A percentile compares a stretch with the other conserved stretches of the same genome.
Evolutionary conservation across 2,113 vertebrate species (phyloP).

Genomic region (Chiloscyllium plagiosum): DNA sequence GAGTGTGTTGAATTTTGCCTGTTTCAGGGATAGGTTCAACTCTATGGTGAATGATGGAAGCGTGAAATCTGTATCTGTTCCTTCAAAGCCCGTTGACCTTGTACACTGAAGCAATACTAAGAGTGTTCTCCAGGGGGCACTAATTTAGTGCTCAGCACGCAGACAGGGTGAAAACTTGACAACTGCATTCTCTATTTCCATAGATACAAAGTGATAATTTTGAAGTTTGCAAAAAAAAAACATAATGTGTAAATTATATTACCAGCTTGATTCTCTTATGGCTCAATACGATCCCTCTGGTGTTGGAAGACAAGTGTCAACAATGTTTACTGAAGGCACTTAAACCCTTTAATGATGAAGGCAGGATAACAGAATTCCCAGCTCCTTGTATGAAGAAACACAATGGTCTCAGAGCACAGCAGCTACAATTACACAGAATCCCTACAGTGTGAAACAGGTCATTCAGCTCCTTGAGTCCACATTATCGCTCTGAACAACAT

Average conservation of each 20-base stretch:
- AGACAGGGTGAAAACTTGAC: neutral
- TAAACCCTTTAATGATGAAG: neutral
- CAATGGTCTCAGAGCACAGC: neutral
- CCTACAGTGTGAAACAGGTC: too few relatives aligned
- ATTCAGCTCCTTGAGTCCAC: too few relatives aligned
- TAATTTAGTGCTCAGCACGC: neutral
- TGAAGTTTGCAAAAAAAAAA: neutral
- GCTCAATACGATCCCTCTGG: neutral
- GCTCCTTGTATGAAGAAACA: neutral
- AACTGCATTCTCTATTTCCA: neutral
- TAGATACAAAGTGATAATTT: neutral
- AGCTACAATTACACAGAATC: neutral
- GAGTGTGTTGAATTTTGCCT: neutral
- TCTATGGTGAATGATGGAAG: neutral
- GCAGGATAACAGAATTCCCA: neutral
- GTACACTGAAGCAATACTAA: neutral
- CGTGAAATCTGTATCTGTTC: neutral
- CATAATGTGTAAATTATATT: neutral
- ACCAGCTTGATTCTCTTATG: neutral
- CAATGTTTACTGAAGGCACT: neutral
- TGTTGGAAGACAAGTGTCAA: neutral
- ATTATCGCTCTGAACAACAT: too few relatives aligned
- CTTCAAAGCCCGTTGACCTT: neutral
- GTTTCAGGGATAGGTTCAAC: neutral
- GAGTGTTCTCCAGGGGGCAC: neutral